Evolutionary conservation across 1,140 invertebrate genomes (phyloP).

Genomic region (Trichonephila clavipes): DNA sequence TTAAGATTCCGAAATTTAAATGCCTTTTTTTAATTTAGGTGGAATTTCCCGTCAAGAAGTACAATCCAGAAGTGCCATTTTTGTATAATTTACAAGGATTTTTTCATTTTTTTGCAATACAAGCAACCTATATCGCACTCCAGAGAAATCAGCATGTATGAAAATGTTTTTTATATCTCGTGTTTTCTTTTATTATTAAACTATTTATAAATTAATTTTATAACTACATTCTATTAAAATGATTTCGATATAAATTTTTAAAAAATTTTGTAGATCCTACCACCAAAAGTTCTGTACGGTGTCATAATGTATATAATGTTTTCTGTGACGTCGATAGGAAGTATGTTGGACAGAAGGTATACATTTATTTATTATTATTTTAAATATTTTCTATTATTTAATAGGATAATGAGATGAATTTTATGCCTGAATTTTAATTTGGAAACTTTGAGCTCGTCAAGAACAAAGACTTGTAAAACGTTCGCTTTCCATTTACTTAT

Average conservation of each 20-base stretch:
- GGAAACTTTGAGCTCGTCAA: no score
- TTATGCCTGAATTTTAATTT: no score
- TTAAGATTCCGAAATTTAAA: no score
- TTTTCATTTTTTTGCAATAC: neutral
- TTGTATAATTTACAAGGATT: neutral
- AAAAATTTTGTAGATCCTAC: neutral
- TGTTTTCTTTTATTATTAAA: no score
- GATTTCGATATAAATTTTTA: no score
- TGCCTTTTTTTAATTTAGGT: neutral
- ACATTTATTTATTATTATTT: neutral
- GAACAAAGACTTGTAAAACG: no score
- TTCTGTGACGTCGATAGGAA: neutral
- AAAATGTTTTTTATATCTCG: neutral
- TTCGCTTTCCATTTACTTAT: no score
- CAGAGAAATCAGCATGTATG: neutral
- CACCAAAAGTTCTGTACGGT: neutral
- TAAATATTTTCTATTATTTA: neutral
- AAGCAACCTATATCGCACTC: neutral
- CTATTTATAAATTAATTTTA: no score
- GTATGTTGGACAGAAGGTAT: neutral
- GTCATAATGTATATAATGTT: neutral
- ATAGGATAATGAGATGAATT: no score
- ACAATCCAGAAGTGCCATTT: neutral
- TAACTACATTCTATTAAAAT: no score
- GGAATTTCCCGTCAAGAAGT: neutral